Conservation (phyloP, 2,888 invertebrate species). For the Cephus rjabovi region DNA sequence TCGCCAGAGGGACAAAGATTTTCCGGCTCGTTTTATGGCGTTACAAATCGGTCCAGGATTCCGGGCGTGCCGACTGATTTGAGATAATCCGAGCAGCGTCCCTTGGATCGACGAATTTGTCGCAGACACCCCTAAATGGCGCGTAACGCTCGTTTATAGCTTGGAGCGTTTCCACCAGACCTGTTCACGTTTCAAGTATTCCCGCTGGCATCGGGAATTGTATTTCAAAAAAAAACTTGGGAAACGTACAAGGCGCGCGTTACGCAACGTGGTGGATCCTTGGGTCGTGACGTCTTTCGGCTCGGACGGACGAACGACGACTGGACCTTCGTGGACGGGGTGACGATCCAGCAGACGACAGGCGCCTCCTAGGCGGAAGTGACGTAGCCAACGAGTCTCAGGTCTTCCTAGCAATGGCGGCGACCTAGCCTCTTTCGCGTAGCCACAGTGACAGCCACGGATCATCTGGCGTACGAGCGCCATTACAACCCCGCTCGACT, state of each 20-base stretch:
- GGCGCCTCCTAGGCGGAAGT: slow-evolving; percentile 3
- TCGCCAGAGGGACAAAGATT: slow-evolving; percentile 11
- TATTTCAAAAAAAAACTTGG: slow-evolving; percentile 41
- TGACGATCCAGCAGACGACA: slow-evolving; percentile 20
- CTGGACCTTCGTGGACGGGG: neutral
- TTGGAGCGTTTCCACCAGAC: slow-evolving; percentile 19
- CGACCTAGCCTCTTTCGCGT: slow-evolving; percentile 52
- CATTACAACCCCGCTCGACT: slow-evolving; percentile 27
- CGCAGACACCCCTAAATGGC: slow-evolving; percentile 61
- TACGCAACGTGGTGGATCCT: slow-evolving; percentile 2
- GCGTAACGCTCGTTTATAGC: slow-evolving; percentile 25
- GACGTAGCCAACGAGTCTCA: neutral
- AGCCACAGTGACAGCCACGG: slow-evolving; percentile 46
- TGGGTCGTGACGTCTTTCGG: neutral
- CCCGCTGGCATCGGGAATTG: slow-evolving; percentile 38
- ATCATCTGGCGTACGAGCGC: slow-evolving; percentile 45
- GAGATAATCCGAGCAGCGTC: slow-evolving; percentile 52
- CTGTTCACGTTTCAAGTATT: slow-evolving; percentile 24
- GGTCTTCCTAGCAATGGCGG: slow-evolving; percentile 22
- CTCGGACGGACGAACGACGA: neutral
- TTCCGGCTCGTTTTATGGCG: slow-evolving; percentile 43
- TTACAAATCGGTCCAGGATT: slow-evolving; percentile 61
- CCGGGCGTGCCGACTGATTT: slow-evolving; percentile 60
- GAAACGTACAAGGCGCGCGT: slow-evolving; percentile 33
- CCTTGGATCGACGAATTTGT: slow-evolving; percentile 53